Base-by-base conservation (phyloP, 2,797 vertebrate species). In the Pseudochromis fuscus region DNA sequence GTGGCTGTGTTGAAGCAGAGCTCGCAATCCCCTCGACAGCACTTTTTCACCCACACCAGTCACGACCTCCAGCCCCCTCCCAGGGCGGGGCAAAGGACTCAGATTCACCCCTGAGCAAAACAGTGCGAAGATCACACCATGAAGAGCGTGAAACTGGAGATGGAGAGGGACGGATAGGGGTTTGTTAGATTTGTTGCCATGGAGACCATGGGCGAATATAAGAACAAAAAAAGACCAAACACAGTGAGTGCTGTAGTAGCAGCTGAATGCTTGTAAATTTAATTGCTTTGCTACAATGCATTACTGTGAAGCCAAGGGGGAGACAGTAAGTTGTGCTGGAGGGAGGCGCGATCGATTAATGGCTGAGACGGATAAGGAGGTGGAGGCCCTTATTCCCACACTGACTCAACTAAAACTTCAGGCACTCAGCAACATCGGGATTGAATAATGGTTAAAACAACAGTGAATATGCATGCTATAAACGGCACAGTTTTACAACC, bases 261-360 rank as follows among this genome's bases (percentile, higher is more conserved):
- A 77, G 67, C 86, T 83, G 82, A 87, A 87, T 55, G 83, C 74
- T 79, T 71, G 81, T 70, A 80, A 88, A 89, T 82, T 27, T 72
- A 86, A 89, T 87, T 89, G 83, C 70, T 55, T 67, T 31, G 25
- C 67, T 82, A 56, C 72, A 25, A 63, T 63, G 80, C 81, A 86
- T 83, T 82, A 81, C 58, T 56, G 53, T 7, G 49, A 79, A 40
- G 61, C 76, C 85, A 72, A 58, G 1, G n/a, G 73, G 75, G 81
- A 84, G 86, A 73, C 72, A 51, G 79, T 5, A 21, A 67, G 82
- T 16, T 31, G 37, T 31, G 72, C 58, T 49, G 77, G 44, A 40
- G 59, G 53, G 66, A 67, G 59, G 42, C n/a, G 2, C 35, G 31
- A 87, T 88, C 83, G 64, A 87, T 87, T 84, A 84, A 88, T 79